These are phyloP conservation scores for Poeciliopsis paucimaculata DNA, from an alignment of 2,797 vertebrate genomes.

Conservation along the genomic window DNA sequence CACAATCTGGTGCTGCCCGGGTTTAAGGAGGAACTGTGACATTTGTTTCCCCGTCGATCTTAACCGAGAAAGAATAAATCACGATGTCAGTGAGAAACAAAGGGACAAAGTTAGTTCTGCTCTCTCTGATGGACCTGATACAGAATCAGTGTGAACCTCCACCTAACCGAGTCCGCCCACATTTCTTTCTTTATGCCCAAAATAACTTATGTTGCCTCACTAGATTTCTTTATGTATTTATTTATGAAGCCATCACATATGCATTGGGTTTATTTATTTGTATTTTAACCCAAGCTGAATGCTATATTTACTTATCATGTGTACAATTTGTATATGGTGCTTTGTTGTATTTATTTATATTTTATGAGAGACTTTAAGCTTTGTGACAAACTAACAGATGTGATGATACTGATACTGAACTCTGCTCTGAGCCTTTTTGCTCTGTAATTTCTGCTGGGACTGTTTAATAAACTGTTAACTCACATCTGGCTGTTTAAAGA, in stretches of 20 bases:
- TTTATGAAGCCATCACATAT: neutral
- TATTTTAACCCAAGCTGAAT: neutral
- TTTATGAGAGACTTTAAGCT: neutral
- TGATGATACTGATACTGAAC: neutral
- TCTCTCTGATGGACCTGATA: slow-evolving; percentile 1
- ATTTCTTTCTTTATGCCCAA: neutral
- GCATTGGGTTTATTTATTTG: neutral
- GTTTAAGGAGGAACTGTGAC: slow-evolving; percentile 75
- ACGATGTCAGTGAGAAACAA: slow-evolving; percentile 1
- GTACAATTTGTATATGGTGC: slow-evolving; percentile 11
- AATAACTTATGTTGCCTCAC: slow-evolving; percentile 2
- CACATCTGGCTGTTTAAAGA: neutral
- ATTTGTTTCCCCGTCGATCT: neutral
- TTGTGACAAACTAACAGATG: neutral
- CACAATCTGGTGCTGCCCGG: slow-evolving; percentile 24
- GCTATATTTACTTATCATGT: slow-evolving; percentile 2
- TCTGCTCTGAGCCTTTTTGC: slow-evolving; percentile 11
- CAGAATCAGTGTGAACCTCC: neutral
- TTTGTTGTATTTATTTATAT: slow-evolving; percentile 8
- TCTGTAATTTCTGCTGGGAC: slow-evolving; percentile 8
- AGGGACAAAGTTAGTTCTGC: neutral
- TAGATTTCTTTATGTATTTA: slow-evolving; percentile 1
- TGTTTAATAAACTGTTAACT: slow-evolving; percentile 16
- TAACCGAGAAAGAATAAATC: neutral
- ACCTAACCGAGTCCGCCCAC: neutral